Evolutionary conservation across 2,888 invertebrate genomes (phyloP), one percentile per base, ranked within the genome.

Genomic region (Diadegma fenestrale): DNA sequence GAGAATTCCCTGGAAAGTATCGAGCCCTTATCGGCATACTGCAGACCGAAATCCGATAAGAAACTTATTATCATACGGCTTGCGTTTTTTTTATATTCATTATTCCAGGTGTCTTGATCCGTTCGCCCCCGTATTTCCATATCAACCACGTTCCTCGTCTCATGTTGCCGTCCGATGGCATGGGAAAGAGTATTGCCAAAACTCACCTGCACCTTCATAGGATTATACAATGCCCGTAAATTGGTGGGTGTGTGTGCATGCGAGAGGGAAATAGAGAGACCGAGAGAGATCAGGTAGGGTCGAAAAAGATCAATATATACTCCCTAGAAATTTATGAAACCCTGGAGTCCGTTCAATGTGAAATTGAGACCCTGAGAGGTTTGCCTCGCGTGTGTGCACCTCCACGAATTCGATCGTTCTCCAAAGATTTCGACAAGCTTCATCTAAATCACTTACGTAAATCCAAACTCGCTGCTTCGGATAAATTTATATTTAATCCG

Each of bases 51-150:
- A 82, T 82, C 71, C 78, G 64, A 64, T 76, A 58, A 58, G 71
- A 79, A 79, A 41, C 82, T 85, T 76, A 80, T 82, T 80, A 85
- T 85, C 82, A 78, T 85, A 41, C 69, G n/a, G 61, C 58, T n/a
- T 64, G 1, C 33, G 51, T 37, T 22, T 72, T 71, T 81, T 78
- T 78, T 51, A 68, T 22, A 37, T 37, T 30, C 37, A 71, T 82
- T 66, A 51, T 51, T 77, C 72, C 76, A 43, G 43, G 45, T 80
- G 76, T 43, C 71, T 72, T 61, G 76, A 37, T 63, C 72, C 82
- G 72, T 30, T 61, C 48, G 58, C 19, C n/a, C 41, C 45, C 33
- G 30, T 81, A 84, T 78, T 86, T 75, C 72, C 73, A 82, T 85
- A 75, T 80, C 79, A 68, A 72, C 33, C 41, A 41, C 10, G 45